Base-by-base conservation (phyloP, 2,113 vertebrate genomes). In the Pseudorectes ferrugineus region DNA sequence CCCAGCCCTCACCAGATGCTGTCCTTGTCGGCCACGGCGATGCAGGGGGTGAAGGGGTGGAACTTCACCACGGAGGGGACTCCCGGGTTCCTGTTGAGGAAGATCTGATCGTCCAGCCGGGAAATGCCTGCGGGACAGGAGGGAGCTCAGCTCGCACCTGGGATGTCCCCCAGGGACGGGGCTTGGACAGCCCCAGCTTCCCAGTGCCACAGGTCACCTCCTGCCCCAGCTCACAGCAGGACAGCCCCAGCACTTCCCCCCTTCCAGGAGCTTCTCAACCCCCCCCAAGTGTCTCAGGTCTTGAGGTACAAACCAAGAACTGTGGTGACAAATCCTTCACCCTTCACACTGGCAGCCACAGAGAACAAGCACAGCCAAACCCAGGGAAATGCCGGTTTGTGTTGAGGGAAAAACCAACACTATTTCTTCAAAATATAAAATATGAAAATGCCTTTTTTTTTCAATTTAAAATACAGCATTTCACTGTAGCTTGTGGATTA, bases 51-150 rank as follows among this genome's bases (percentile, higher is more conserved):
- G 93, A 99, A 99, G 8, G 99, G 99, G 88, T 99, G 99, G 94
- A 99, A 99, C 93, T 99, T 99, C 85, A 99, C 99, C 87, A 99
- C 99, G 2, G 99, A 99, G 29, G 99, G 99, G 10, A 99, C 99
- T 0, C 99, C 99, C 0, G 99, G 99, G 97, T 99, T 99, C 76
- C 99, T 98, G 98, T 99, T 99, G 96, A 99, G 99, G 97, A 99
- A 99, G 95, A 99, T 99, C 98, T 99, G 99, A 97, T 99, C 99
- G 9, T 99, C 99, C 91, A 99, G 97, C 36, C 98, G 97, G 48
- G 99, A 98, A 45, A 99, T 98, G 36, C 99, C 99, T 99, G 97
- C 0, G 1, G 49, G 25, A 78, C n/a, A 38, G 70, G 19, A 66
- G 57, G 52, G 15, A 31, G 73, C 33, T 16, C 1, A 3, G 80